Evolutionary conservation across 2,888 invertebrate genomes (phyloP).

Genomic region (Rhodophaea formosa): DNA sequence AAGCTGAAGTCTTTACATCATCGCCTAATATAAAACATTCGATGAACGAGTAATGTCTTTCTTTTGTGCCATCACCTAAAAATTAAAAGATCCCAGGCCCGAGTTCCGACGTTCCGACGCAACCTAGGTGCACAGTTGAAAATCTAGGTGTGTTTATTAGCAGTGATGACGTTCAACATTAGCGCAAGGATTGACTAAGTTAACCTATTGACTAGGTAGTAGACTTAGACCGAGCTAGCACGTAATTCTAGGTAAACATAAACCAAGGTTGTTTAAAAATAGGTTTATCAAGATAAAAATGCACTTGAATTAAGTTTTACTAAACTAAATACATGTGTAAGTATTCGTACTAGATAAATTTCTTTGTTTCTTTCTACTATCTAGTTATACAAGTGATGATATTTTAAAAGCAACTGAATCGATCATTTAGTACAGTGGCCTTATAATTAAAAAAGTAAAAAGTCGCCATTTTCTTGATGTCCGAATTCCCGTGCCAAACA

Average conservation of each 20-base stretch:
- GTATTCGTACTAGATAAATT: too few relatives aligned
- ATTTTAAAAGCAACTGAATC: too few relatives aligned
- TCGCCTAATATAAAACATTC: slow-evolving; percentile 39
- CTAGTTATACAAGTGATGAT: too few relatives aligned
- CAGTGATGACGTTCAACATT: slow-evolving; percentile 20
- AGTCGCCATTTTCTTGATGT: too few relatives aligned
- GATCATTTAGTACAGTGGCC: too few relatives aligned
- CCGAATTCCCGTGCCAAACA: too few relatives aligned
- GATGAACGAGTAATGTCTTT: slow-evolving; percentile 17
- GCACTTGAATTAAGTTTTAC: not conserved
- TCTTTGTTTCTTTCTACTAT: too few relatives aligned
- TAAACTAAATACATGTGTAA: not conserved
- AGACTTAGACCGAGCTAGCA: not conserved
- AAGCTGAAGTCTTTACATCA: slow-evolving; percentile 34
- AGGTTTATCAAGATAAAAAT: not conserved
- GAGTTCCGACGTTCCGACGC: not conserved
- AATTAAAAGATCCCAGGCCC: too few relatives aligned
- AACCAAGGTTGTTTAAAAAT: slow-evolving; percentile 1
- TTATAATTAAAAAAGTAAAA: too few relatives aligned
- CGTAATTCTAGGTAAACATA: slow-evolving; percentile 3
- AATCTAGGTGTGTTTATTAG: slow-evolving; percentile 12
- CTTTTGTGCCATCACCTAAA: not conserved
- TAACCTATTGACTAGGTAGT: not conserved
- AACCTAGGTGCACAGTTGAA: not conserved
- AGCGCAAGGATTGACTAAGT: slow-evolving; percentile 11